Evolutionary conservation across 2,113 vertebrate genomes (phyloP), one percentile per base, ranked within the genome.

Genomic region (Fulmarus glacialis): DNA sequence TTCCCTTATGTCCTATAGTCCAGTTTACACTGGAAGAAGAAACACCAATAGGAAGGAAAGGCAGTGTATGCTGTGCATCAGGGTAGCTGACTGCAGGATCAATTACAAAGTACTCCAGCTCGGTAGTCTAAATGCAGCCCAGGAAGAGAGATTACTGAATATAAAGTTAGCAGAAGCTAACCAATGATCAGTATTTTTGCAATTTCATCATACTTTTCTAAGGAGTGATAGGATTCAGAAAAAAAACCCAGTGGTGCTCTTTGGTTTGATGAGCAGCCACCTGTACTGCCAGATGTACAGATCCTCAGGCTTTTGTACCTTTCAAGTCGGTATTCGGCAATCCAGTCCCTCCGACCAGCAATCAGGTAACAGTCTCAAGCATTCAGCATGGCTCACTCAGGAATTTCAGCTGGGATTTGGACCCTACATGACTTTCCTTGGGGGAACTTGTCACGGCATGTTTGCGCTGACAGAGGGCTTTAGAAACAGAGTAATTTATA

Each of bases 331-430:
- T 52, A 32, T 88, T 95, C 74, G 70, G 58, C 92, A 88, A 88
- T 73, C 45, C 60, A 77, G n/a, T 75, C 79, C 21, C 36, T 82
- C 79, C 0, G 0, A 66, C 71, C 62, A 77, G 71, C 62, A 86
- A n/a, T 40, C 43, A 47, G 87, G 80, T 59, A 87, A 74, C n/a
- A 71, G 40, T 30, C 60, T 75, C 34, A 93, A 84, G 71, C 11
- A 73, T 52, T 88, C 86, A 88, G 36, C 66, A 5, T 60, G 84
- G 91, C 78, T 96, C 84, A 45, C 82, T 87, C 73, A 94, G 95
- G 95, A 96, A 97, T 97, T 96, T 93, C 88, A 92, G 42, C 82
- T 94, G 88, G 22, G 93, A 91, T 90, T 90, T 94, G 82, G 90
- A 95, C 87, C 62, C 92, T 91, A 62, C 82, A 97, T 90, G 93